Conservation (phyloP, 2,797 vertebrate genomes). For the Cottoperca gobio region DNA sequence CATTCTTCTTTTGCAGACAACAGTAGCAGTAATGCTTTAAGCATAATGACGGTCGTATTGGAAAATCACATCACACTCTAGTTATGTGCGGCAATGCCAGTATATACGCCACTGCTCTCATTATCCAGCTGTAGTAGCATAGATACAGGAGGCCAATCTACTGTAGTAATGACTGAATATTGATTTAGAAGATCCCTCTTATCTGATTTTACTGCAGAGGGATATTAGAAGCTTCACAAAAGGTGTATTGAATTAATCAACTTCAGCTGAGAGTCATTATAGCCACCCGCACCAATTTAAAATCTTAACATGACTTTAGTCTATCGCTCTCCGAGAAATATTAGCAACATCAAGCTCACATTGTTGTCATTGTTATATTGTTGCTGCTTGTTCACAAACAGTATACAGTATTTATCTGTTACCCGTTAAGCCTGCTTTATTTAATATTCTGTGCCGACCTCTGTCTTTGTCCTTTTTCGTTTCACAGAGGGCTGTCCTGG, state of each 20-base stretch:
- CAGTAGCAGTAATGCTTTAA: slow-evolving; percentile 1
- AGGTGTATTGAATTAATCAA: slow-evolving; percentile 81
- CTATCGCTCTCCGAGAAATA: slow-evolving; percentile 10
- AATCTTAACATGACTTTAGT: slow-evolving; percentile 40
- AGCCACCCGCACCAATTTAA: slow-evolving; percentile 39
- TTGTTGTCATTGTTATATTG: slow-evolving; percentile 20
- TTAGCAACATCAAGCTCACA: slow-evolving; percentile 9
- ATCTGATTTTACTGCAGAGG: slow-evolving; percentile 76
- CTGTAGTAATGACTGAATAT: slow-evolving; percentile 82
- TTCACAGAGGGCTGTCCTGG: slow-evolving; percentile 97
- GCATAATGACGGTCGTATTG: slow-evolving; percentile 37
- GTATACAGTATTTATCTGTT: slow-evolving; percentile 1
- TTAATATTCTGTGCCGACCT: slow-evolving; percentile 47
- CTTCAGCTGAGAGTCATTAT: slow-evolving; percentile 67
- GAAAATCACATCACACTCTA: slow-evolving; percentile 46
- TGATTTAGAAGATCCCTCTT: slow-evolving; percentile 79
- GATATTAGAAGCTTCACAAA: slow-evolving; percentile 80
- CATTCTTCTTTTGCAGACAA: slow-evolving; percentile 7
- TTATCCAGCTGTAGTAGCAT: slow-evolving; percentile 38
- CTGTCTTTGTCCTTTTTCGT: slow-evolving; percentile 71
- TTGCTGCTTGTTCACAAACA: slow-evolving; percentile 14
- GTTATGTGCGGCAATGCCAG: slow-evolving; percentile 47
- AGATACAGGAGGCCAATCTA: slow-evolving; percentile 64
- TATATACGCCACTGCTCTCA: slow-evolving; percentile 36
- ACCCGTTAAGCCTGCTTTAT: neutral